Base-by-base conservation (phyloP, 2,888 invertebrate species). In the Brenthis daphne region DNA sequence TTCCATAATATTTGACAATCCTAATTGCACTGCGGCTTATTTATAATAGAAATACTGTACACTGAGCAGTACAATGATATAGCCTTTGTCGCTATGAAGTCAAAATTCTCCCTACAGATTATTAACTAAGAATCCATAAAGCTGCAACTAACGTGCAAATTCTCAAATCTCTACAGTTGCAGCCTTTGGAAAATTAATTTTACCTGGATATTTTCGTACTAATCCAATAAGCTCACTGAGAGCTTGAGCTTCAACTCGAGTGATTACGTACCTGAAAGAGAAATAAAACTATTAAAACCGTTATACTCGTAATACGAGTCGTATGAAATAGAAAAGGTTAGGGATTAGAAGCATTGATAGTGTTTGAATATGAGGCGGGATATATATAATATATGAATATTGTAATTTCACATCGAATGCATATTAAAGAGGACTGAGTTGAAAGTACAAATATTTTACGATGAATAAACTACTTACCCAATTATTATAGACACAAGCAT, bases 201-300 rank as follows among this genome's bases (percentile, higher is more conserved):
- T 48, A 66, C 66, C 66, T 66, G 24, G 20, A 55, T 54, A 55
- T 53, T 16, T 60, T 20, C 50, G 54, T 20, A 55, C 14, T 33
- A 60, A 66, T 66, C 48, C 60, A 54, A 53, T 61, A 61, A 61
- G 51, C 51, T 58, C 24, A 20, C 48, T 61, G 16, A 47, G 24
- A 47, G 24, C 12, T 47, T 58, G 8, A 1, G 12, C 33, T 8
- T 16, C 60, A 14, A 12, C 33, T 55, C 8, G 16, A 66, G 47
- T 55, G 47, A 29, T 14, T 60, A 60, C 66, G 48, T 66, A 66
- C 66, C 66, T 66, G 66, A 29, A 66, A 66, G 54, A 60, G 54
- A 66, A 48, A 60, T 48, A 12, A 24, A 50, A 51, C 29, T 61
- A 33, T 54, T 48, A 24, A 48, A 60, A n/a, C 5, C 16, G 12